Percentiles rank a stretch among this genome's conserved stretches.
Evolutionary conservation across 2,113 vertebrate genomes (phyloP).

Genomic region (Scalopus aquaticus): DNA sequence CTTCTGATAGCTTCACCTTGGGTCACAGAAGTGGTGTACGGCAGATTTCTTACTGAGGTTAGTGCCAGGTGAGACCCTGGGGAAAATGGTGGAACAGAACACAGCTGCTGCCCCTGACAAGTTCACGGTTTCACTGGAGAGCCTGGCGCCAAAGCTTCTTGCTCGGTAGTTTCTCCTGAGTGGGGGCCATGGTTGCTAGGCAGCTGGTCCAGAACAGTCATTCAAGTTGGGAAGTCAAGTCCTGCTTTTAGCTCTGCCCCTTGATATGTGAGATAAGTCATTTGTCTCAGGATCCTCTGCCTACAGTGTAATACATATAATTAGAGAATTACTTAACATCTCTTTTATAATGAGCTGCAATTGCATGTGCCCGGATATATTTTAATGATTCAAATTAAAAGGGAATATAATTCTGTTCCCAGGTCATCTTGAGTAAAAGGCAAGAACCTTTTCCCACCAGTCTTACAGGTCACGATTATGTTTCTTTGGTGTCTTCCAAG

Average conservation of each 20-base stretch:
- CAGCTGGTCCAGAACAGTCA: conserved; percentile 45
- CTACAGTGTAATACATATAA: conserved; percentile 59
- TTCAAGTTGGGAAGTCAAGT: conserved; percentile 52
- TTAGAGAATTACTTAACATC: conserved; percentile 74
- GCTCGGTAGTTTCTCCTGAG: background rate
- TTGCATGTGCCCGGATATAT: conserved; percentile 39
- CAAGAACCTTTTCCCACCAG: conserved; percentile 45
- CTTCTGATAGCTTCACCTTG: background rate
- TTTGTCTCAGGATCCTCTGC: conserved; percentile 61
- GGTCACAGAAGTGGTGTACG: background rate
- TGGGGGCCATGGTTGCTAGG: conserved; percentile 35
- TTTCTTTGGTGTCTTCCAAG: conserved; percentile 4
- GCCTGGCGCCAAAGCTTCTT: background rate
- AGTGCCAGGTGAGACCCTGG: rapidly evolving
- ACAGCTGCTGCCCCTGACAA: conserved; percentile 27
- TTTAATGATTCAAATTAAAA: conserved; percentile 68
- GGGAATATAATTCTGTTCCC: conserved; percentile 42
- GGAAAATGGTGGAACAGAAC: background rate
- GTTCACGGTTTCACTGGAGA: background rate
- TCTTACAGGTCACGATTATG: background rate
- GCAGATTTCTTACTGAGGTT: background rate
- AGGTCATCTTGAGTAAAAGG: conserved; percentile 50
- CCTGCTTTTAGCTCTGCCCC: conserved; percentile 68
- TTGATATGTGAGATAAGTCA: conserved; percentile 67
- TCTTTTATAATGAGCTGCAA: conserved; percentile 42